Evolutionary conservation across 2,888 invertebrate genomes (phyloP).

Genomic region (Tyria jacobaeae): DNA sequence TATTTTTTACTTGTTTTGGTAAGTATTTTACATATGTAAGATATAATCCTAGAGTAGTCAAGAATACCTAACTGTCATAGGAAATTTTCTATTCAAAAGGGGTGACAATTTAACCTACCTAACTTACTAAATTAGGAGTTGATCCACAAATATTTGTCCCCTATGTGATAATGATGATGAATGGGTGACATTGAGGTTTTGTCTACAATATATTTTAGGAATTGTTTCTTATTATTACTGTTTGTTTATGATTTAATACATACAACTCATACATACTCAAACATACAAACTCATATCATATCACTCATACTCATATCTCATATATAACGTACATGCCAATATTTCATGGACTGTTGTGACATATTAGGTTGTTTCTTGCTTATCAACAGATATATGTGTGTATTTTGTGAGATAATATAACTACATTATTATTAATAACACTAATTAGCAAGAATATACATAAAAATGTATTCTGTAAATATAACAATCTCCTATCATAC

Average conservation of each 20-base stretch:
- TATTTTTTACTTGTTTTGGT: slow-evolving; percentile 87
- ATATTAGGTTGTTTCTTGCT: background rate
- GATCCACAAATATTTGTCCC: background rate
- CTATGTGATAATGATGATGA: too few species aligned
- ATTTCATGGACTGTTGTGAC: too few species aligned
- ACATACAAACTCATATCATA: too few species aligned
- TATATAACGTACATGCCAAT: too few species aligned
- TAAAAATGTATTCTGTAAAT: background rate
- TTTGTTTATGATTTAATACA: too few species aligned
- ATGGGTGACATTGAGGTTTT: too few species aligned
- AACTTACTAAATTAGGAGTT: background rate
- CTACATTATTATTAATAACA: background rate
- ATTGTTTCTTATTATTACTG: too few species aligned
- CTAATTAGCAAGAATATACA: background rate
- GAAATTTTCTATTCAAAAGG: background rate
- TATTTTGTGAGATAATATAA: background rate
- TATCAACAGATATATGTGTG: background rate
- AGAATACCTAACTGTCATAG: background rate
- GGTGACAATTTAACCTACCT: background rate
- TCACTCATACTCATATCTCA: too few species aligned
- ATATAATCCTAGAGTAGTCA: background rate
- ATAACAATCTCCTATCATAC: background rate
- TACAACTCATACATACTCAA: too few species aligned
- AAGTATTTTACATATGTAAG: slow-evolving; percentile 54
- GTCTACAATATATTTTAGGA: too few species aligned